These are phyloP conservation scores for Piscicola geometra DNA, from an alignment of 2,888 invertebrate genomes.

Conservation along the genomic window DNA sequence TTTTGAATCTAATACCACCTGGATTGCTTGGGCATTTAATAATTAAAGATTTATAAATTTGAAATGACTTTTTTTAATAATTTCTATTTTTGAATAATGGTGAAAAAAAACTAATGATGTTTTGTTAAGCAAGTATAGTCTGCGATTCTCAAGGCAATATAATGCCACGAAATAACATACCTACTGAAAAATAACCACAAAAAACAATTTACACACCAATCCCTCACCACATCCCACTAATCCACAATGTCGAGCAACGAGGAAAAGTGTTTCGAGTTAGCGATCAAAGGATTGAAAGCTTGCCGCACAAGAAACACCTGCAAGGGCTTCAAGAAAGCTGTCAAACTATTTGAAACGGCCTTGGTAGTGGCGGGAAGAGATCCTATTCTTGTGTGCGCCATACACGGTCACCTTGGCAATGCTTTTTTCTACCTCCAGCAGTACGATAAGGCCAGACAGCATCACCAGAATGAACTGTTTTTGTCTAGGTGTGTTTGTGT, in stretches of 20 bases:
- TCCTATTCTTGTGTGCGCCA: background rate
- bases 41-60: too few relatives aligned
- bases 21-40: too few relatives aligned
- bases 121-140: too few relatives aligned
- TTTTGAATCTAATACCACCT: too few relatives aligned
- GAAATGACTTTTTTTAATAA: too few relatives aligned
- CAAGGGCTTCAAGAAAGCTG: background rate
- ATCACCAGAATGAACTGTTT: background rate
- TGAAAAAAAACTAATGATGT: too few relatives aligned
- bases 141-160: too few relatives aligned
- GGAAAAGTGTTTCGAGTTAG: background rate
- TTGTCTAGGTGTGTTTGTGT: background rate
- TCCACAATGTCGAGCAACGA: background rate
- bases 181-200: too few relatives aligned
- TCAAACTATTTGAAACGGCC: background rate
- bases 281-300: background rate
- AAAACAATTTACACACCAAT: too few relatives aligned
- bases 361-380: background rate
- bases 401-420: background rate
- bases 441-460: background rate
- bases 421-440: background rate
- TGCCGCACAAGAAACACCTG: background rate
- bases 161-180: too few relatives aligned
- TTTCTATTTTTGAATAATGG: too few relatives aligned
- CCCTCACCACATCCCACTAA: too few relatives aligned